Evolutionary conservation across 2,888 invertebrate genomes (phyloP), one percentile per base, ranked within the genome.

Genomic region (Camponotus fellah): DNA sequence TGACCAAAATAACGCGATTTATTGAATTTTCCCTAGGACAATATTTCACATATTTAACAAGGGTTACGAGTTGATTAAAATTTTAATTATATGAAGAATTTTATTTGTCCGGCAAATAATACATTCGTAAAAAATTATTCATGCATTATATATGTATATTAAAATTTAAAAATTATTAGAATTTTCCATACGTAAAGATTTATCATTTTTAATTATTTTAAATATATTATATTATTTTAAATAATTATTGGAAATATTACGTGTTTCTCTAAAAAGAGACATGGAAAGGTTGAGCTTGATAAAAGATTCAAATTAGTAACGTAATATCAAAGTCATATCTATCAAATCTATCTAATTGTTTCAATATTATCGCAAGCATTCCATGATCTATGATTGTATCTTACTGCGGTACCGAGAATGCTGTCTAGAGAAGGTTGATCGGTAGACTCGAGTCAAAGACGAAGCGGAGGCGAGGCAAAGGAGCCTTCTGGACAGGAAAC

Each of bases 401-500:
- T 58, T 8, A 58, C 4, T 8, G 34, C 72, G 37, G 46, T 71
- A 60, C 17, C 46, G 37, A 60, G 79, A 62, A 37, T 12, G 60
- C 72, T 75, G 56, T 77, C 71, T 21, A 79, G 60, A 71, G 60
- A 79, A 79, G 58, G 60, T 79, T 79, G 60, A 71, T 79, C 49
- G 17, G 10, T 12, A 77, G 85, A 69, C 66, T 69, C 56, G 72
- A 65, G 64, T 64, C 60, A 84, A 71, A 71, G 66, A 76, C 58
- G 72, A 75, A 72, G 71, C 53, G n/a, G 58, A 26, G 46, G 53
- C 43, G 49, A 60, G 71, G 79, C 79, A 62, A 46, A 58, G 43
- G 72, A 71, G 79, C 60, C 89, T 91, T 91, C 92, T 92, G 90
- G 91, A 92, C 94, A 94, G 94, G 94, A 94, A 94, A 93, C 92